Evolutionary conservation across 1,140 invertebrate species (phyloP).

Genomic region (Caenorhabditis elegans): DNA sequence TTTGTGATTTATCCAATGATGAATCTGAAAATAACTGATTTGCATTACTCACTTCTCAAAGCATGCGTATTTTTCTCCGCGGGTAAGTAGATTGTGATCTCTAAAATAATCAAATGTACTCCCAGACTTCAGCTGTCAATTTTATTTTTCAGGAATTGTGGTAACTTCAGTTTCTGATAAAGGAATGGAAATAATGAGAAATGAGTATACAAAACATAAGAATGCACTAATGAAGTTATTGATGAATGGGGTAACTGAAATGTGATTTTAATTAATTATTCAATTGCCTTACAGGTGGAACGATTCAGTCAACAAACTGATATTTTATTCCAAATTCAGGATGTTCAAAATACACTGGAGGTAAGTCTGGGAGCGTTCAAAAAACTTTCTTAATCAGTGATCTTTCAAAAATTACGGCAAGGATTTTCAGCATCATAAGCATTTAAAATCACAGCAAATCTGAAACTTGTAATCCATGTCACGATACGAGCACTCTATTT

Average conservation of each 20-base stretch:
- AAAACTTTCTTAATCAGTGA: too few relatives aligned
- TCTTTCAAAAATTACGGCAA: too few relatives aligned
- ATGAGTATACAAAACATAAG: background rate
- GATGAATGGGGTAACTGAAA: conserved; percentile 1
- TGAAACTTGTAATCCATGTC: too few relatives aligned
- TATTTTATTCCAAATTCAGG: background rate
- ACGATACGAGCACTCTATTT: too few relatives aligned
- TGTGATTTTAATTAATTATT: background rate
- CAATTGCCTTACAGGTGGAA: background rate
- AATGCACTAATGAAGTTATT: conserved; percentile 14
- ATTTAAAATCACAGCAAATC: too few relatives aligned
- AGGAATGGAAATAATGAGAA: conserved; percentile 8
- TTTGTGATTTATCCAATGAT: conserved; percentile 2
- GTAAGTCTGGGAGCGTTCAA: too few relatives aligned
- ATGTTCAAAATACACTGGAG: conserved; percentile 4
- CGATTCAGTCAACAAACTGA: background rate
- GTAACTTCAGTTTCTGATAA: background rate
- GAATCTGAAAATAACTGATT: conserved; percentile 1
- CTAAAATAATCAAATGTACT: too few relatives aligned
- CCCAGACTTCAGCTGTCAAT: too few relatives aligned
- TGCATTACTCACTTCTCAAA: conserved; percentile 3
- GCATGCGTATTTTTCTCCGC: background rate
- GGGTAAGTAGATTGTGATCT: too few relatives aligned
- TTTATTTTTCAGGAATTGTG: background rate
- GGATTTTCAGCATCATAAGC: too few relatives aligned